Evolutionary conservation across 2,888 invertebrate genomes (phyloP).

Genomic region (Drepanosiphum platanoidis): DNA sequence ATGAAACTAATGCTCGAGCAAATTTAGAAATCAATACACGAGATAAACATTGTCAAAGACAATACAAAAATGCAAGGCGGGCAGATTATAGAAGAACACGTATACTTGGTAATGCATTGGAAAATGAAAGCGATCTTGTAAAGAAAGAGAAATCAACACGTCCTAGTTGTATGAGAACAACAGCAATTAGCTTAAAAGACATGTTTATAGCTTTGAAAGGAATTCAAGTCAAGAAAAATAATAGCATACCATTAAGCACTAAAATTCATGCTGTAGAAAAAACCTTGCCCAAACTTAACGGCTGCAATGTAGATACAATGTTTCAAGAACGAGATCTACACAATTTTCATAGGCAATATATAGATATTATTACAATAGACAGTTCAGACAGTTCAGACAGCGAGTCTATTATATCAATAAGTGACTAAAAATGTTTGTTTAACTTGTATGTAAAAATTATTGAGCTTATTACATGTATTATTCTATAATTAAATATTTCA

Average conservation of each 20-base stretch:
- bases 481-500: too few species aligned
- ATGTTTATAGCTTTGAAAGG: not conserved
- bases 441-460: not conserved
- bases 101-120: slow-evolving; percentile 29
- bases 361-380: slow-evolving; percentile 39
- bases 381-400: slow-evolving; percentile 30
- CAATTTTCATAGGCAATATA: slow-evolving; percentile 54
- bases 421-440: not conserved
- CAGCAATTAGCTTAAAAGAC: slow-evolving; percentile 26
- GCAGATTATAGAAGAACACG: slow-evolving; percentile 36
- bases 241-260: not conserved
- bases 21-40: not conserved
- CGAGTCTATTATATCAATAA: not conserved
- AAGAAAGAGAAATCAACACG: slow-evolving; percentile 35
- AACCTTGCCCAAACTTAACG: not conserved
- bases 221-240: slow-evolving; percentile 27
- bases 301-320: not conserved
- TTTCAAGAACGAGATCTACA: slow-evolving; percentile 42
- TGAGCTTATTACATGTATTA: not conserved
- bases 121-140: slow-evolving; percentile 35
- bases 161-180: not conserved
- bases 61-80: slow-evolving; percentile 11
- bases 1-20: not conserved
- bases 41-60: not conserved
- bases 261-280: not conserved